Percentiles rank a stretch among this genome's conserved stretches.
Evolutionary conservation across 2,113 vertebrate genomes (phyloP).

Genomic region (Austrofundulus limnaeus): DNA sequence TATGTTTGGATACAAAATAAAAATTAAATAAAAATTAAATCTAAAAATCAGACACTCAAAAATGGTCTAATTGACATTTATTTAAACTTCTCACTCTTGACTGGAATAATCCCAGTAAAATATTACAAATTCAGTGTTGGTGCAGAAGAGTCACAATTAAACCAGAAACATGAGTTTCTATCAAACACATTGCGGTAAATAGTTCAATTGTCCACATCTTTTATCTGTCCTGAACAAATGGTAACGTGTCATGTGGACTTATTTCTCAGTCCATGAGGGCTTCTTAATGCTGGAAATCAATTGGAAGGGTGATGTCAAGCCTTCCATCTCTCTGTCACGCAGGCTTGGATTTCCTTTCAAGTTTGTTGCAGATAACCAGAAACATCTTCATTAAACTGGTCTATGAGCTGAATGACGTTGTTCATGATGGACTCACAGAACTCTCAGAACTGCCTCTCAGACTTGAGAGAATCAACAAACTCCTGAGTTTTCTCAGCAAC

Average conservation of each 20-base stretch:
- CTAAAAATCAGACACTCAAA: slow-evolving; percentile 17
- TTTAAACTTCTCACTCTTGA: slow-evolving; percentile 46
- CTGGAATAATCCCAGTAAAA: slow-evolving; percentile 25
- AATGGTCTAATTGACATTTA: slow-evolving; percentile 52
- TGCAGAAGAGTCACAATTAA: slow-evolving; percentile 43
- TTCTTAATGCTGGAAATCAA: slow-evolving; percentile 71
- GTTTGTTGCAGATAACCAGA: slow-evolving; percentile 68
- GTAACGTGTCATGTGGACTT: slow-evolving; percentile 70
- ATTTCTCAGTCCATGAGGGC: slow-evolving; percentile 49
- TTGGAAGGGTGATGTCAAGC: slow-evolving; percentile 81
- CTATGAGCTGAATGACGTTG: slow-evolving; percentile 47
- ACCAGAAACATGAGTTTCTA: slow-evolving; percentile 30
- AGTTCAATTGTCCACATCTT: slow-evolving; percentile 44
- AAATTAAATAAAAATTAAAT: slow-evolving; percentile 7
- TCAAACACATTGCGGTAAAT: slow-evolving; percentile 67
- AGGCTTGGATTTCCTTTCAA: slow-evolving; percentile 63
- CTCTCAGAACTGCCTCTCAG: slow-evolving; percentile 41
- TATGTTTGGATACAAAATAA: background rate
- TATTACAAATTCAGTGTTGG: slow-evolving; percentile 37
- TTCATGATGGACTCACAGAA: slow-evolving; percentile 31
- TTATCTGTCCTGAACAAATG: slow-evolving; percentile 49
- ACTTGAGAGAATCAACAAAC: slow-evolving; percentile 60
- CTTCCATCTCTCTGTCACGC: slow-evolving; percentile 75
- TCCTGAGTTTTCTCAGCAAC: slow-evolving; percentile 17
- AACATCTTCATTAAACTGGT: slow-evolving; percentile 64